Evolutionary conservation across 2,113 vertebrate genomes (phyloP).

Genomic region (Pterocles gutturalis): DNA sequence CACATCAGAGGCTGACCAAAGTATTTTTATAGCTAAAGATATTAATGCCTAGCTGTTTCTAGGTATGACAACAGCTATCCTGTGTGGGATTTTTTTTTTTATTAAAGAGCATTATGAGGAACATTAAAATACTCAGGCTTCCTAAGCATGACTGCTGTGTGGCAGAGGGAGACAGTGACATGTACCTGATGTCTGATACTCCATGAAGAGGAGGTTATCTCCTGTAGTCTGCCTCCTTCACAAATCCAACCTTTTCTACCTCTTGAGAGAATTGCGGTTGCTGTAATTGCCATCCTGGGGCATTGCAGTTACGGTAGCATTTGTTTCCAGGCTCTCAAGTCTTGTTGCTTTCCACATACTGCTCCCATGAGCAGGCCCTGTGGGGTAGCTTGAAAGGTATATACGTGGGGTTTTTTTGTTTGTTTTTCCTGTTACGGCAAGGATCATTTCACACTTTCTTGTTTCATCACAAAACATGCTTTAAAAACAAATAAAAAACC

Average conservation of each 20-base stretch:
- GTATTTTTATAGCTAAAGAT: not conserved
- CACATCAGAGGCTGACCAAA: not conserved
- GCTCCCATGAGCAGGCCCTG: not conserved
- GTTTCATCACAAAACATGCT: not conserved
- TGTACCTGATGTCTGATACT: not conserved
- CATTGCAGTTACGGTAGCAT: not conserved
- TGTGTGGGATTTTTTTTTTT: not conserved
- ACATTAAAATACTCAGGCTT: not conserved
- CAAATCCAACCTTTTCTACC: not conserved
- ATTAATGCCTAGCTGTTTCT: not conserved
- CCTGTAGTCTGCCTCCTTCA: not conserved
- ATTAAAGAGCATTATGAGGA: not conserved
- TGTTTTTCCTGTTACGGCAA: not conserved
- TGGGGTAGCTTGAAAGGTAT: not conserved
- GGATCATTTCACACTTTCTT: not conserved
- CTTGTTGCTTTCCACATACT: accelerated
- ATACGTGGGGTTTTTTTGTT: not conserved
- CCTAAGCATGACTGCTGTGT: not conserved
- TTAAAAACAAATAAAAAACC: not conserved
- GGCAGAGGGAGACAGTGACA: accelerated
- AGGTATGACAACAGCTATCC: not conserved
- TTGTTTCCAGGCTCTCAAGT: not conserved
- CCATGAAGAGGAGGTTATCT: not conserved
- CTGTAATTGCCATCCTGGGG: not conserved
- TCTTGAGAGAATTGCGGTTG: not conserved